Conservation (phyloP, 2,797 vertebrate species). For the Acanthurus lineatus region DNA sequence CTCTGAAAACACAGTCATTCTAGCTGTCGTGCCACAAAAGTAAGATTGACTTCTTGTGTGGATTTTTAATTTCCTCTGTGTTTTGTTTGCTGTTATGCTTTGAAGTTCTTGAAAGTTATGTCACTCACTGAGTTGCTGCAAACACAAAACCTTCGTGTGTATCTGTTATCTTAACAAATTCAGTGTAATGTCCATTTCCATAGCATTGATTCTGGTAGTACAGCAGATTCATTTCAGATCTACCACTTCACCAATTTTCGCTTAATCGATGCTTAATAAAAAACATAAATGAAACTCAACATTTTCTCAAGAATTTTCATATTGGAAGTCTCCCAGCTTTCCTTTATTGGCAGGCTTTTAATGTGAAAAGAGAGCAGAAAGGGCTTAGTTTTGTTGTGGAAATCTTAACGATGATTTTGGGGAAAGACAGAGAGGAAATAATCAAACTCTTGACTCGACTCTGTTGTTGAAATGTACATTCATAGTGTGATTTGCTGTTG, state of each 20-base stretch:
- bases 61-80: background rate
- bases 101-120: background rate
- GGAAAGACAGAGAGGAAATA: no score
- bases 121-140: background rate
- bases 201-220: no score
- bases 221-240: no score
- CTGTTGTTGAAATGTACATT: no score
- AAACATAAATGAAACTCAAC: background rate
- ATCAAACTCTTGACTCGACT: no score
- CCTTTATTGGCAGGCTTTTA: background rate
- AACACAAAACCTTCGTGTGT: background rate
- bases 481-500: no score
- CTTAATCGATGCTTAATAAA: no score
- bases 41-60: conserved; percentile 78
- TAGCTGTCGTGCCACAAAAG: conserved; percentile 90
- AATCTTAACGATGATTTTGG: no score
- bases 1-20: conserved; percentile 92
- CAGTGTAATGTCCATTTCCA: background rate
- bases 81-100: background rate
- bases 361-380: background rate
- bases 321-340: background rate
- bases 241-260: no score
- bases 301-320: background rate
- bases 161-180: background rate
- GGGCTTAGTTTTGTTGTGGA: no score